phyloP scores from a whole-genome alignment of 2,113 vertebrate genomes.

The Acanthochromis polyacanthus region DNA sequence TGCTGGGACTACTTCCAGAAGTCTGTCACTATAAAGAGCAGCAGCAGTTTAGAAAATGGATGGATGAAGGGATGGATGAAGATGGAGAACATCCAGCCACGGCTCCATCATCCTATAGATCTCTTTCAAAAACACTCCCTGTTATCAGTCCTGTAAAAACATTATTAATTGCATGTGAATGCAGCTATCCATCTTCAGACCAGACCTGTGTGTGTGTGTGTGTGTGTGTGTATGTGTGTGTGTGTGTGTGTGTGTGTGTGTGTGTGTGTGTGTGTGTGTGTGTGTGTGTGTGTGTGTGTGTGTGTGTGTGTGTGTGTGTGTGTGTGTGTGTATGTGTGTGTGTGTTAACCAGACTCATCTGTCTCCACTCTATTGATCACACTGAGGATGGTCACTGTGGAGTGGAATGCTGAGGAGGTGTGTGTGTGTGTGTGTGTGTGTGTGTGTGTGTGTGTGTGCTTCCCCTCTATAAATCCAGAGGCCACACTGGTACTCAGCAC shows the following conservation, averaged over 20 bases:
- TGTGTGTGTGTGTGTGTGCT: constrained; percentile 32
- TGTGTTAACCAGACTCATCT: not conserved
- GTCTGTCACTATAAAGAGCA: not conserved
- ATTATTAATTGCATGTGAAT: constrained; percentile 40
- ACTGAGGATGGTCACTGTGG: constrained; percentile 46
- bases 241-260: not conserved
- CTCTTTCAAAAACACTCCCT: constrained; percentile 8
- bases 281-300: not conserved
- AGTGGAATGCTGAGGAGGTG: constrained; percentile 32
- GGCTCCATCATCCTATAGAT: constrained; percentile 11
- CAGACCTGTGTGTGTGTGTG: not conserved
- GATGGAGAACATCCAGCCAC: not conserved
- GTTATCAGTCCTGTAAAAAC: constrained; percentile 36
- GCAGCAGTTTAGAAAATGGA: constrained; percentile 14
- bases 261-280: constrained; percentile 1
- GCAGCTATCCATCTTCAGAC: constrained; percentile 30
- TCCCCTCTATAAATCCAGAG: constrained; percentile 56
- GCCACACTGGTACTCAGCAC: constrained; percentile 61
- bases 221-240: constrained; percentile 1
- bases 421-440: constrained; percentile 20
- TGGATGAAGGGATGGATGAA: not conserved
- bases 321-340: too few relatives aligned
- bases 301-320: too few relatives aligned
- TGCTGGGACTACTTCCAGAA: constrained; percentile 11
- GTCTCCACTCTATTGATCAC: constrained; percentile 60